A percentile compares a stretch with the other conserved stretches of the same genome.
These are phyloP conservation scores for Diadegma fenestrale DNA, from an alignment of 2,888 invertebrate species.

Conservation along the genomic window DNA sequence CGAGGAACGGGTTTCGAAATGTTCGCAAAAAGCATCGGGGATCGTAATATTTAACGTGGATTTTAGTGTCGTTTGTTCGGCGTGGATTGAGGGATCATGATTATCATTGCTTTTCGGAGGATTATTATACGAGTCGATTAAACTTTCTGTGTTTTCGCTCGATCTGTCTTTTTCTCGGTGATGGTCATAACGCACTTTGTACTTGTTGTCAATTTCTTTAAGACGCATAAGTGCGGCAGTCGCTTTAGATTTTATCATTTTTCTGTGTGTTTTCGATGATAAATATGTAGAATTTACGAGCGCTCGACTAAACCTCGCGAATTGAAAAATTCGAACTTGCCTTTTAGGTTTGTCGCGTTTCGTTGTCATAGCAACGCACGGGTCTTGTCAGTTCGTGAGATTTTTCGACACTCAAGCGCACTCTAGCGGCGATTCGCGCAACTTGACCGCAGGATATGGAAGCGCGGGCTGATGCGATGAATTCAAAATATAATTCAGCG, in stretches of 20 bases:
- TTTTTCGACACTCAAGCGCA: background rate
- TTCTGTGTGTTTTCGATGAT: background rate
- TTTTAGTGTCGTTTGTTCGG: conserved; percentile 45
- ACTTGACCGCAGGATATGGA: background rate
- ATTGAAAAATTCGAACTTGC: background rate
- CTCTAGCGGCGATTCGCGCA: background rate
- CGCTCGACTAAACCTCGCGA: background rate
- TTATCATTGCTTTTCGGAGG: conserved; percentile 10
- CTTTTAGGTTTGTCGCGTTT: background rate
- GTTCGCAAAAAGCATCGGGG: conserved; percentile 69
- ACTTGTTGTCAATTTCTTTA: conserved; percentile 80
- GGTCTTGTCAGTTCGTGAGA: background rate
- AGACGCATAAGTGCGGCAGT: conserved; percentile 76
- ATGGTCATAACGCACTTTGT: conserved; percentile 72
- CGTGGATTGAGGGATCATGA: background rate
- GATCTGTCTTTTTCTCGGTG: conserved; percentile 52
- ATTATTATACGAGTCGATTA: conserved; percentile 34
- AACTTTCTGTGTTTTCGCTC: conserved; percentile 73
- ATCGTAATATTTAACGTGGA: conserved; percentile 72
- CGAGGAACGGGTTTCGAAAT: conserved; percentile 57
- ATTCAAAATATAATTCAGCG: background rate
- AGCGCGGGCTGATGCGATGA: background rate
- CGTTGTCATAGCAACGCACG: conserved; percentile 49
- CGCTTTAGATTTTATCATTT: conserved; percentile 78
- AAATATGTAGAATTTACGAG: background rate